A percentile compares a stretch with the other conserved stretches of the same genome.
Evolutionary conservation across 2,797 vertebrate species (phyloP).

Genomic region (Cheirogaleus major): DNA sequence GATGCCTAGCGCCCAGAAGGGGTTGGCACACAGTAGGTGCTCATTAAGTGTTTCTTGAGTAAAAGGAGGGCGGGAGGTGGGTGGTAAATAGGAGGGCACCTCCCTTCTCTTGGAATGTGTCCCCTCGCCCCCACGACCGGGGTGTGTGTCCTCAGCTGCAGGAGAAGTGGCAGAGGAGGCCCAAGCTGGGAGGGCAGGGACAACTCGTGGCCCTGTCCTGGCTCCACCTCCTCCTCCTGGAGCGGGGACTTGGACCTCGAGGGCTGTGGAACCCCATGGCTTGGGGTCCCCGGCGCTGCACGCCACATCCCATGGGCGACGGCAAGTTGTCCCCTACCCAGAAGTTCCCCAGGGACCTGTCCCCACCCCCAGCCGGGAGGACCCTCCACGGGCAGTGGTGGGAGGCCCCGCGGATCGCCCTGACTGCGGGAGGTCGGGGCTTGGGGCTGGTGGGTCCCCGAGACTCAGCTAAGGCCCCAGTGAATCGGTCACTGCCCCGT

Average conservation of each 20-base stretch:
- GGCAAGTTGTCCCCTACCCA: background rate
- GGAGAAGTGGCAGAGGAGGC: background rate
- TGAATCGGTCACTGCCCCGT: background rate
- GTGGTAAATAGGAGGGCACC: background rate
- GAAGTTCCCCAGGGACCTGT: background rate
- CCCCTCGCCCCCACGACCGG: background rate
- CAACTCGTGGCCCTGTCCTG: background rate
- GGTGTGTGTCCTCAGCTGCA: background rate
- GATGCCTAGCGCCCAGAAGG: background rate
- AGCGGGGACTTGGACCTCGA: accelerated
- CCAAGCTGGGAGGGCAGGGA: background rate
- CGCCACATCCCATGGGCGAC: background rate
- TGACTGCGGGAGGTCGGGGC: background rate
- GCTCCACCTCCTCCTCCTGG: too few relatives aligned
- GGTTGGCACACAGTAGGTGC: background rate
- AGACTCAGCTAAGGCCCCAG: background rate
- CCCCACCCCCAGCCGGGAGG: background rate
- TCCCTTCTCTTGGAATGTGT: background rate
- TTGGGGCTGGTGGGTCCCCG: background rate
- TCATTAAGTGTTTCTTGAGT: background rate
- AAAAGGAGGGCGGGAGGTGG: background rate
- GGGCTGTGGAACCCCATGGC: accelerated
- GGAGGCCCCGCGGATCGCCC: background rate
- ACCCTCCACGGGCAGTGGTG: background rate
- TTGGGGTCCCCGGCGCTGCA: background rate